A percentile compares a stretch with the other conserved stretches of the same genome.
Evolutionary conservation across 2,797 vertebrate species (phyloP).

Genomic region (Falco novaeseelandiae): DNA sequence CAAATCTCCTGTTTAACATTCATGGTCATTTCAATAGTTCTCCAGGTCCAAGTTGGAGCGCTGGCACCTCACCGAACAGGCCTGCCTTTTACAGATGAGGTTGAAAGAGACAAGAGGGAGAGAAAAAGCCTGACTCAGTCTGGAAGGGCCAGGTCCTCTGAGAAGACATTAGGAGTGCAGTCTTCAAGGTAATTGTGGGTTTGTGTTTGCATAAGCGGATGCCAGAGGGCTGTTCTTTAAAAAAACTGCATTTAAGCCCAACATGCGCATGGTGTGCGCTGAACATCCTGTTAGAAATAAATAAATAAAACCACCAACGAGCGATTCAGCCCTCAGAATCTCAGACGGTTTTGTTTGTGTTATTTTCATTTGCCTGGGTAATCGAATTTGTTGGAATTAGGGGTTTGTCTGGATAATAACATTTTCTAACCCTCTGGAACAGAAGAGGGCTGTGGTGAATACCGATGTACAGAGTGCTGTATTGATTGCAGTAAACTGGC

Average conservation of each 20-base stretch:
- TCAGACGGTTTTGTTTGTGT: conserved; percentile 27
- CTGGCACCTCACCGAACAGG: rapidly evolving
- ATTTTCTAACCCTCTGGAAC: conserved; percentile 45
- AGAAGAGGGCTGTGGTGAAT: neutral
- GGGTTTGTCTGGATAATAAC: conserved; percentile 52
- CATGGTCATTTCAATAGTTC: neutral
- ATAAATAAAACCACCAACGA: neutral
- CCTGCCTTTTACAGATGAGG: neutral
- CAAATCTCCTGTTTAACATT: neutral
- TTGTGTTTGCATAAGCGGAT: neutral
- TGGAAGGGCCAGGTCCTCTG: neutral
- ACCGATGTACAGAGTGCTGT: neutral
- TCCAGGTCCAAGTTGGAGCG: neutral
- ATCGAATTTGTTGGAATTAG: conserved; percentile 68
- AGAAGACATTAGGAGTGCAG: neutral
- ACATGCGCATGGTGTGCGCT: rapidly evolving
- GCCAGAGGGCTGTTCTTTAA: neutral
- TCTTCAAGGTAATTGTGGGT: neutral
- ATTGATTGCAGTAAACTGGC: conserved; percentile 31
- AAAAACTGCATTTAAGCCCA: neutral
- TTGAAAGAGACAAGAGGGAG: neutral
- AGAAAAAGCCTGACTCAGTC: neutral
- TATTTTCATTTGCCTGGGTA: conserved; percentile 57
- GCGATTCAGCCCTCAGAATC: neutral
- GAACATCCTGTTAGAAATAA: neutral